Percentiles rank a stretch among this genome's conserved stretches.
Conservation (phyloP, 1,140 invertebrate species). For the Brachionus plicatilis region DNA sequence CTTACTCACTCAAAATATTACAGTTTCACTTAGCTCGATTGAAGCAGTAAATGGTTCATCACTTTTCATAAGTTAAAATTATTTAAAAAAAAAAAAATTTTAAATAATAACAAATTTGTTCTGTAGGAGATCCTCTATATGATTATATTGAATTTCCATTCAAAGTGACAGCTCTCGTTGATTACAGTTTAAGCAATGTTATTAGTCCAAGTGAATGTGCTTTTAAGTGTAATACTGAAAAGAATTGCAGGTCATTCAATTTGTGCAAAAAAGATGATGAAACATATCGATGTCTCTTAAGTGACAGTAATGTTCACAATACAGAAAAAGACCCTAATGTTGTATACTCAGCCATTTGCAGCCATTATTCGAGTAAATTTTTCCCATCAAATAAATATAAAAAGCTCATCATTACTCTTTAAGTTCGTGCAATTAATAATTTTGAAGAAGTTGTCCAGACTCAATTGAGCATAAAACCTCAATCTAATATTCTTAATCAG, state of each 20-base stretch:
- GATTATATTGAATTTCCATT: slow-evolving; percentile 33
- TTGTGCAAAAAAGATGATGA: slow-evolving; percentile 31
- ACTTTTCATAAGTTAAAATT: background rate
- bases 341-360: slow-evolving; percentile 16
- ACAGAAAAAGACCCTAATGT: slow-evolving; percentile 31
- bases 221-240: background rate
- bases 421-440: slow-evolving; percentile 15
- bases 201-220: slow-evolving; percentile 7
- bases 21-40: background rate
- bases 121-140: background rate
- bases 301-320: slow-evolving; percentile 1
- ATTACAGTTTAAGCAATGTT: background rate
- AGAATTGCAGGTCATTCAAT: slow-evolving; percentile 23
- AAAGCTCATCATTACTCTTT: background rate
- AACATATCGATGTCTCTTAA: slow-evolving; percentile 25
- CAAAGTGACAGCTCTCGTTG: slow-evolving; percentile 33
- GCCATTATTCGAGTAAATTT: slow-evolving; percentile 13
- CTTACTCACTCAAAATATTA: background rate
- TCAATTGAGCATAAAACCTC: background rate
- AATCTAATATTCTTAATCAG: background rate
- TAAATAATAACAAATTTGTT: background rate
- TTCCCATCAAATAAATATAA: background rate
- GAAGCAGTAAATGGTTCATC: background rate
- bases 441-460: background rate
- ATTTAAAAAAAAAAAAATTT: background rate